Base-by-base conservation (phyloP, 1,140 invertebrate genomes). In the Drosophila nasuta region DNA sequence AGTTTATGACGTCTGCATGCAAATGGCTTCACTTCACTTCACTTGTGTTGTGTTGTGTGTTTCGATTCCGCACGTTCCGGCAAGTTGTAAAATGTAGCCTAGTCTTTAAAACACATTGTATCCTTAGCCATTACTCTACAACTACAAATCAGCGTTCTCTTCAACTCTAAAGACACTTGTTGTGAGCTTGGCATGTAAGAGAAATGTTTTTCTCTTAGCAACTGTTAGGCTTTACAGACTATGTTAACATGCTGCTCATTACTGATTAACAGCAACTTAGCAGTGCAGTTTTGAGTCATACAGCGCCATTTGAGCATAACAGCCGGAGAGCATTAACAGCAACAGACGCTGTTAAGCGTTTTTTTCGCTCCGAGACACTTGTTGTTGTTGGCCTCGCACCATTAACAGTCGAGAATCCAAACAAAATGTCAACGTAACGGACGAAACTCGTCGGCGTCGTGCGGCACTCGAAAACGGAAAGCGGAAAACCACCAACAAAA, bases 1-100 rank as follows among this genome's bases (percentile, higher is more conserved):
- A 85, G 69, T 85, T 85, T 86, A 85, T 85, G 82, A 63, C 56
- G 82, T 85, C 82, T 85, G 82, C 75, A 86, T 85, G 82, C 70
- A 85, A 85, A 83, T 83, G 81, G 73, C 68, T 66, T 73, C 77
- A 59, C 67, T 85, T 72, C 10, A 13, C 33, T 33, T 33, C 33
- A 8, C 1, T 33, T 5, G 33, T 33, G 33, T 33, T 33, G 33
- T 33, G 33, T 33, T 33, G 33, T 33, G 65, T 85, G 59, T 77
- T 83, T 76, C 77, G 38, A 51, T 82, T 75, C 68, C 62, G 64
- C 69, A 64, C 64, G 71, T 60, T 82, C 10, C 43, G 35, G 2
- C 17, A 6, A 15, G 38, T 62, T 28, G 46, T 41, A 57, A 57
- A 54, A 33, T 52, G 51, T 33, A 7, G 5, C 11, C 28, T 33